Percentiles rank a stretch among this genome's conserved stretches.
These are phyloP conservation scores for Procavia capensis DNA, from an alignment of 2,113 vertebrate genomes.

Conservation along the genomic window DNA sequence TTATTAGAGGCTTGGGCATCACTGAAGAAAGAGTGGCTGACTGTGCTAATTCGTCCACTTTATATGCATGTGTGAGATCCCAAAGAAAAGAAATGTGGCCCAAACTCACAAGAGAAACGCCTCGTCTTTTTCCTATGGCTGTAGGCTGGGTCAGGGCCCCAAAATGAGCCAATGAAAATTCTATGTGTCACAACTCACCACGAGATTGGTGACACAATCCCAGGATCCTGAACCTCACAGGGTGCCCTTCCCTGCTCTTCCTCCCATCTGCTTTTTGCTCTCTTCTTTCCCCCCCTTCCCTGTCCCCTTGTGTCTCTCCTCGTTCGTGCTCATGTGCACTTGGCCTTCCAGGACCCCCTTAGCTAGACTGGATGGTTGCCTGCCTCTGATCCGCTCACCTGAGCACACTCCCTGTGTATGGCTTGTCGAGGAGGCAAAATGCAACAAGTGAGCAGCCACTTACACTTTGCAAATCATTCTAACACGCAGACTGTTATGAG, in stretches of 20 bases:
- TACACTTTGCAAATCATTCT: neutral
- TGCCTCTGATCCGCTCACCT: neutral
- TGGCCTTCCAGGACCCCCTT: neutral
- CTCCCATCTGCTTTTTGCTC: neutral
- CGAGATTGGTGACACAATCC: neutral
- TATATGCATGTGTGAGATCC: neutral
- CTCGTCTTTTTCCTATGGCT: neutral
- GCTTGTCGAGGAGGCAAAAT: neutral
- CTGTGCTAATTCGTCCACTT: neutral
- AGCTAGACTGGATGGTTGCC: neutral
- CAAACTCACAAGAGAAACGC: neutral
- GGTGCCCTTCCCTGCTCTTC: neutral
- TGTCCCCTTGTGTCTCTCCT: neutral
- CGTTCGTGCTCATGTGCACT: neutral
- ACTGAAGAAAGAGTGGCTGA: neutral
- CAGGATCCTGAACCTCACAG: neutral
- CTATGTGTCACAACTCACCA: no score
- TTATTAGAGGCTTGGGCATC: neutral
- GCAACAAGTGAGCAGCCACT: neutral
- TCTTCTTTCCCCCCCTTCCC: neutral
- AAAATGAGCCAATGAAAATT: no score
- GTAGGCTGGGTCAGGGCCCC: no score
- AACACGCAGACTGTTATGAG: neutral
- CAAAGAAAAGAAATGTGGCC: neutral
- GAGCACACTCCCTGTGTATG: neutral